Conservation (phyloP, 37 sponge, comb jelly and placozoan genomes). For the Ephydatia muelleri region DNA sequence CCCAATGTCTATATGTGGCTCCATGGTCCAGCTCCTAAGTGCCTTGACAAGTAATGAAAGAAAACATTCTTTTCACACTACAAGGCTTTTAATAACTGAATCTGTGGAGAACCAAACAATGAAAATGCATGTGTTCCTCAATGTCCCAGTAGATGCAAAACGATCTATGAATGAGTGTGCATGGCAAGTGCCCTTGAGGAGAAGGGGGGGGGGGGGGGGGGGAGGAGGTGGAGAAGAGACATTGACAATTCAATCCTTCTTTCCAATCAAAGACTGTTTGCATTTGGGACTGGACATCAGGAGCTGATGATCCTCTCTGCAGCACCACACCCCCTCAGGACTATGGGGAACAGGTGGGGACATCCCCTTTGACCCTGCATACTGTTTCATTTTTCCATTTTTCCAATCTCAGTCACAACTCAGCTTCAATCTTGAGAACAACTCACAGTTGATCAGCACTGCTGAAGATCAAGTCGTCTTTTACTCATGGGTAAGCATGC, state of each 20-base stretch:
- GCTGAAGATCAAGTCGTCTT: constrained; percentile 86
- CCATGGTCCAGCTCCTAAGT: not conserved
- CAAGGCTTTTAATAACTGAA: not conserved
- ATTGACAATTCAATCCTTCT: no score
- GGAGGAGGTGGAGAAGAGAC: no score
- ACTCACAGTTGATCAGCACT: constrained; percentile 66
- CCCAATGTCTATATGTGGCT: not conserved
- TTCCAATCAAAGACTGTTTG: constrained; percentile 45
- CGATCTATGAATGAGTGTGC: no score
- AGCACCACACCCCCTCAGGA: constrained; percentile 32
- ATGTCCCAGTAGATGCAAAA: no score
- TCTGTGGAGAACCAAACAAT: no score
- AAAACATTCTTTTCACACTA: no score
- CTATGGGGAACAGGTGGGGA: constrained; percentile 33
- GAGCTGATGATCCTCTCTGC: constrained; percentile 64
- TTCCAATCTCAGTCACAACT: constrained; percentile 51
- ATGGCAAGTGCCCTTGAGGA: no score
- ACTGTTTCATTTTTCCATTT: not conserved
- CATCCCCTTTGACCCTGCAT: not conserved
- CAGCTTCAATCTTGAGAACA: constrained; percentile 68
- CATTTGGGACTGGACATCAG: constrained; percentile 92
- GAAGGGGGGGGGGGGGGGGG: no score
- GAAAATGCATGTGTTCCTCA: no score
- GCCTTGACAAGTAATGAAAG: no score
- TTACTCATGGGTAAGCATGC: constrained; percentile 76